Conservation (phyloP, 2,888 invertebrate species). For the Mayetiola destructor region DNA sequence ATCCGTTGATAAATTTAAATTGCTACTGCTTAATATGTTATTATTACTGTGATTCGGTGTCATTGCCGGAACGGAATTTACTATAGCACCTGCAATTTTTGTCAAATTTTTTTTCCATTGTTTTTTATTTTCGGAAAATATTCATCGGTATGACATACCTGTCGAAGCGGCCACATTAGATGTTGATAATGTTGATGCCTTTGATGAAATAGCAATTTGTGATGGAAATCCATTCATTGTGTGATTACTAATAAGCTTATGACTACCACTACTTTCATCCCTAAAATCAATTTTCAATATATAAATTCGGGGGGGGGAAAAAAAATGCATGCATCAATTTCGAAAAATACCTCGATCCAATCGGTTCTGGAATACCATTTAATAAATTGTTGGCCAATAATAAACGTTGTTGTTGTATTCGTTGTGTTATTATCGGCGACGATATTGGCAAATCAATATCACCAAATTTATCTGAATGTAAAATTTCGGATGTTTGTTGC, state of each 20-base stretch:
- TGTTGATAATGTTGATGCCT: neutral
- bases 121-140: no score
- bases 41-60: no score
- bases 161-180: no score
- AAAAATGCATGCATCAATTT: neutral
- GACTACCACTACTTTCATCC: conserved; percentile 21
- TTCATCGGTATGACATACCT: no score
- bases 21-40: conserved; percentile 3
- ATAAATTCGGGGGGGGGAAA: no score
- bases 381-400: neutral
- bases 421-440: conserved; percentile 2
- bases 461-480: conserved; percentile 1
- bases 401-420: conserved; percentile 1
- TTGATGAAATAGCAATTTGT: neutral
- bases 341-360: neutral
- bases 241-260: conserved; percentile 23
- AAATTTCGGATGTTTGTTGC: conserved; percentile 2
- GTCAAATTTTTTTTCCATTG: no score
- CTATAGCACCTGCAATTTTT: no score
- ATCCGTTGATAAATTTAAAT: conserved; percentile 19
- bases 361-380: no score
- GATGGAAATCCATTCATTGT: conserved; percentile 3
- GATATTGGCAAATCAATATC: neutral
- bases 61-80: no score
- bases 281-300: conserved; percentile 14